These are phyloP conservation scores for Cyclophora punctaria DNA, from an alignment of 2,888 invertebrate genomes.

Conservation along the genomic window DNA sequence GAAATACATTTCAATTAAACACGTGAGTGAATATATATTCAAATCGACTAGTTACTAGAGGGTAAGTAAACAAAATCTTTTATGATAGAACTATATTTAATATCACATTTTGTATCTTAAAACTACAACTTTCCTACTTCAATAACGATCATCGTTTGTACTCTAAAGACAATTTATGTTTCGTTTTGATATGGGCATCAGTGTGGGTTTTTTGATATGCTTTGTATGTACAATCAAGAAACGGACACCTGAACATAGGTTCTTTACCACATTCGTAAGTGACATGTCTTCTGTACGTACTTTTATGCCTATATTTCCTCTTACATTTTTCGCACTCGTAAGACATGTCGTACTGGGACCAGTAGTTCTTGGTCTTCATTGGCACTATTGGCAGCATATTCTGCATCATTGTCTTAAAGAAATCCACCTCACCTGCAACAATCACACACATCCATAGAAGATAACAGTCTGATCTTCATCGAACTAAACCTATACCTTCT, in stretches of 20 bases:
- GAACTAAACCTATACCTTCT: no score
- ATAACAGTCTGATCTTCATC: no score
- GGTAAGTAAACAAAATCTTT: slow-evolving; percentile 2
- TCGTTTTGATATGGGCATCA: slow-evolving; percentile 69
- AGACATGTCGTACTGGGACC: slow-evolving; percentile 63
- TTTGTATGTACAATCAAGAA: slow-evolving; percentile 65
- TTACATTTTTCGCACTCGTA: slow-evolving; percentile 80
- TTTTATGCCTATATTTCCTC: slow-evolving; percentile 83
- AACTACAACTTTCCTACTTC: slow-evolving; percentile 1
- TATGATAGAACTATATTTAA: slow-evolving; percentile 45
- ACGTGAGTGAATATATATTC: no score
- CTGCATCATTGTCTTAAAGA: slow-evolving; percentile 69
- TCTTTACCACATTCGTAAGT: slow-evolving; percentile 80
- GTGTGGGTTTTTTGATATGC: slow-evolving; percentile 71
- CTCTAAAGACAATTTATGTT: slow-evolving; percentile 76
- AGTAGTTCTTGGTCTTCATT: slow-evolving; percentile 70
- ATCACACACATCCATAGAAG: slow-evolving; percentile 36
- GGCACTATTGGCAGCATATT: slow-evolving; percentile 64
- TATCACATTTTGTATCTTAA: slow-evolving; percentile 51
- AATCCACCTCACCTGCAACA: slow-evolving; percentile 72
- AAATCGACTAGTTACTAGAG: no score
- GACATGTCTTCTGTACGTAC: slow-evolving; percentile 81
- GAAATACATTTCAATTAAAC: no score
- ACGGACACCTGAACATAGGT: slow-evolving; percentile 69
- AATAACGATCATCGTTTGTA: slow-evolving; percentile 46